Conservation (phyloP, 1,140 invertebrate species). For the Papilio helenus region DNA sequence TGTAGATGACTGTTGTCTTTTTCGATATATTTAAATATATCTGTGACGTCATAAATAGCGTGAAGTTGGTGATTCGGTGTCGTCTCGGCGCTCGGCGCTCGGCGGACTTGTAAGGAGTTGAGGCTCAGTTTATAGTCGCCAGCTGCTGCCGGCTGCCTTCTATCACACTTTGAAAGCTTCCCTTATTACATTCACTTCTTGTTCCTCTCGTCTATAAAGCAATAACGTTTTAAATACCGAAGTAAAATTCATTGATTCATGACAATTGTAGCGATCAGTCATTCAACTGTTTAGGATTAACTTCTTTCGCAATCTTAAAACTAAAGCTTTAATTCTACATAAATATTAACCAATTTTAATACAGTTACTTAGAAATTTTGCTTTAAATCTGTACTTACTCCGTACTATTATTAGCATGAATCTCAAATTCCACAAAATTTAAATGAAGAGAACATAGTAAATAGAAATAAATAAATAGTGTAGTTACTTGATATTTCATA, state of each 20-base stretch:
- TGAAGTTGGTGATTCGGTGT: neutral
- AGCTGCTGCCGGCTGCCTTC: neutral
- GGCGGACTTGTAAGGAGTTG: constrained; percentile 2
- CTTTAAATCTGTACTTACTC: too few relatives aligned
- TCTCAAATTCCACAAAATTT: too few relatives aligned
- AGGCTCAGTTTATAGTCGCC: constrained; percentile 8
- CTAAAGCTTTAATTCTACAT: neutral
- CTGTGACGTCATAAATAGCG: neutral
- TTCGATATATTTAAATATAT: neutral
- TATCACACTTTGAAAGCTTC: constrained; percentile 22
- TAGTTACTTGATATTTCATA: too few relatives aligned
- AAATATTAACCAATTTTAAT: neutral
- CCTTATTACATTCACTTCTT: constrained; percentile 1
- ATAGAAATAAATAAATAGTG: too few relatives aligned
- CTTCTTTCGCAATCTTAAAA: too few relatives aligned
- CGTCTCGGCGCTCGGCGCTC: neutral
- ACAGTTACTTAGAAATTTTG: too few relatives aligned
- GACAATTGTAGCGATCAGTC: too few relatives aligned
- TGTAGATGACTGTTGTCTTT: neutral
- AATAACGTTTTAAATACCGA: neutral
- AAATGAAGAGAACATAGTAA: too few relatives aligned
- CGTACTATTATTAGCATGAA: too few relatives aligned
- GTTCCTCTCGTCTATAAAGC: neutral
- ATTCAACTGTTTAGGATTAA: too few relatives aligned
- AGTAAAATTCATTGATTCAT: neutral